phyloP scores from a whole-genome alignment of 2,797 vertebrate genomes.

The Trematocara caparti region DNA sequence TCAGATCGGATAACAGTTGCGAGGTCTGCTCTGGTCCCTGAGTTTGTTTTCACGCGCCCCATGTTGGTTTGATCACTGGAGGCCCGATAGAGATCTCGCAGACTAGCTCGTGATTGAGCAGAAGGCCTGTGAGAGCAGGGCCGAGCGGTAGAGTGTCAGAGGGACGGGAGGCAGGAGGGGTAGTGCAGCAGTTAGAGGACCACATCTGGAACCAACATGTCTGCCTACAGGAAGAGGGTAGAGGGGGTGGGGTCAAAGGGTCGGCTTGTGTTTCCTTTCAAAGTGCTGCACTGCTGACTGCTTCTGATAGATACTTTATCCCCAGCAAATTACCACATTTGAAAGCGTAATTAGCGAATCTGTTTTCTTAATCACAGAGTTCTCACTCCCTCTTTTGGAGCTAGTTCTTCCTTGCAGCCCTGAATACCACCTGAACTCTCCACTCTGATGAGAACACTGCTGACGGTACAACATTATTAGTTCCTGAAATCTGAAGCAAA shows the following conservation, averaged over 20 bases:
- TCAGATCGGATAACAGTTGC: constrained; percentile 41
- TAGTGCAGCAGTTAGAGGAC: constrained; percentile 32
- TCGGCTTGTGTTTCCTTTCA: constrained; percentile 90
- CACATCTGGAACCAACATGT: constrained; percentile 98
- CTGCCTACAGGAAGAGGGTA: constrained; percentile 86
- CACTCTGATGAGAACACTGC: constrained; percentile 36
- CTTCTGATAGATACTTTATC: constrained; percentile 97
- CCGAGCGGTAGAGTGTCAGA: constrained; percentile 33
- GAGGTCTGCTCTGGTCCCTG: constrained; percentile 48
- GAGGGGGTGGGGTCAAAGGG: constrained; percentile 84
- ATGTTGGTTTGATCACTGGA: constrained; percentile 54
- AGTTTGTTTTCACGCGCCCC: constrained; percentile 65
- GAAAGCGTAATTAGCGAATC: constrained; percentile 94
- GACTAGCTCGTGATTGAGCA: constrained; percentile 52
- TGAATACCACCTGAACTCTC: constrained; percentile 8
- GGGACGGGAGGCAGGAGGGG: background rate
- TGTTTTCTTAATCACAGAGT: constrained; percentile 92
- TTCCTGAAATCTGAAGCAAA: constrained; percentile 64
- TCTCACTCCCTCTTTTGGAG: constrained; percentile 71
- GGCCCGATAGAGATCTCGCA: constrained; percentile 63
- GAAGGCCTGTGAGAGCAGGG: constrained; percentile 53
- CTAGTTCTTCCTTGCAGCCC: constrained; percentile 42
- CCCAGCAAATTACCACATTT: constrained; percentile 92
- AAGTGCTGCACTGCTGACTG: constrained; percentile 84
- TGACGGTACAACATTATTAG: constrained; percentile 53